A percentile compares a stretch with the other conserved stretches of the same genome.
Evolutionary conservation across 92 coral and sea anemone species (phyloP).

Genomic region (Desmophyllum pertusum): DNA sequence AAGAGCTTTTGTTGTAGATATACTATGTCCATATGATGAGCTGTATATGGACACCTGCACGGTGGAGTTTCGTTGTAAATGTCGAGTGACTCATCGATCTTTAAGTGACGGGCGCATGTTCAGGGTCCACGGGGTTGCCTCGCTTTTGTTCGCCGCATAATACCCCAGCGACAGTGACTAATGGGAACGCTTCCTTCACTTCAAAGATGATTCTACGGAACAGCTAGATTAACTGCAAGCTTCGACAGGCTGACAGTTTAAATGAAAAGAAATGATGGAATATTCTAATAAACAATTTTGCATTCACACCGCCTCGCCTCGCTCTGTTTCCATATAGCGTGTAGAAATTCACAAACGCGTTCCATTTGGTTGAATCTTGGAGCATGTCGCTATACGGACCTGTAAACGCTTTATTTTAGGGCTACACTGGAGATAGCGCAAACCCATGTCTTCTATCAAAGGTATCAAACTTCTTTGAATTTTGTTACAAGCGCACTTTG

Average conservation of each 20-base stretch:
- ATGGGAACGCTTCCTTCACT: constrained; percentile 6
- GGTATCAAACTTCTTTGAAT: constrained; percentile 18
- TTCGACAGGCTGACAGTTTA: constrained; percentile 35
- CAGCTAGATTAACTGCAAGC: constrained; percentile 29
- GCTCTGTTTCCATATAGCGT: constrained; percentile 11
- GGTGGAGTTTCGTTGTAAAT: constrained; percentile 1
- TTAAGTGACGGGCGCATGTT: constrained; percentile 1
- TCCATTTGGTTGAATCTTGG: constrained; percentile 17
- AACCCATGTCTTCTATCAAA: constrained; percentile 7
- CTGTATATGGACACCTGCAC: constrained; percentile 30
- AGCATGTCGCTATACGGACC: background rate
- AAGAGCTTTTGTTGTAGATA: constrained; percentile 26
- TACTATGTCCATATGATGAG: background rate
- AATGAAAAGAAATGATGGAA: constrained; percentile 41
- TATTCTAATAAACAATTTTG: constrained; percentile 30
- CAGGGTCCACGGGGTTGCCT: constrained; percentile 7
- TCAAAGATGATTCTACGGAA: constrained; percentile 24
- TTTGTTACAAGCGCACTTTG: background rate
- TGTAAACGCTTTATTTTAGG: background rate
- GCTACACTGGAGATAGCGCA: background rate
- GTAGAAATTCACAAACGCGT: background rate
- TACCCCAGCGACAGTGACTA: constrained; percentile 35
- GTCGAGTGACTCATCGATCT: constrained; percentile 7
- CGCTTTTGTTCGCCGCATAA: constrained; percentile 18
- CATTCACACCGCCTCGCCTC: constrained; percentile 14